Evolutionary conservation across 2,888 invertebrate species (phyloP), one percentile per base, ranked within the genome.

Genomic region (Eilema depressum): DNA sequence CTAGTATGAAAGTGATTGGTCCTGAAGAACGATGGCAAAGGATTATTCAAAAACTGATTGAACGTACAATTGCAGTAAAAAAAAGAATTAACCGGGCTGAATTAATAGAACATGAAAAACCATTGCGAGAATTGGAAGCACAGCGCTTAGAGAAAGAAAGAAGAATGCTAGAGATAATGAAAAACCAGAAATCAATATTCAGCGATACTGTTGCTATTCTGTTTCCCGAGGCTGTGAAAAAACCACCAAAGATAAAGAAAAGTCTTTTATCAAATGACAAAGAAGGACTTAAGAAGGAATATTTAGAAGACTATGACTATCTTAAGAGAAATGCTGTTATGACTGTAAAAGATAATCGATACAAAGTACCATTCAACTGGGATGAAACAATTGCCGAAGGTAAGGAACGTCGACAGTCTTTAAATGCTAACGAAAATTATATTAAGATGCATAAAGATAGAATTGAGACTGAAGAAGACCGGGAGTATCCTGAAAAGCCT

Each of bases 41-140:
- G 75, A 96, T 97, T 78, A 96, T 97, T 83, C 94, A 97, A 65
- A 96, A 96, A 77, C 95, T 97, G 1, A 96, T 97, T 86, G 95
- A 96, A 89, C 88, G 95, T 87, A 92, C 96, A 75, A 95, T 97
- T 84, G 90, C 97, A 47, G 96, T 96, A 10, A 97, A 96, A 76
- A 97, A 97, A 81, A 95, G 96, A 79, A 93, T 97, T 47, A 96
- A 96, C 69, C 95, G 95, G 76, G 96, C 96, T 47, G 96, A 96
- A 74, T 85, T 97, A 17, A 95, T 96, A 75, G 96, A 95, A 81
- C 95, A 96, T 61, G 96, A 96, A 76, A 96, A 96, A 81, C 97
- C 97, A 1, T 84, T 97, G 64, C 88, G 96, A 76, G 96, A 96
- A 82, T 86, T 97, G 68, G 96, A 96, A 82, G 91, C 94, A 37